Conservation (phyloP, 1,140 invertebrate species). For the Vanessa tameamea region DNA sequence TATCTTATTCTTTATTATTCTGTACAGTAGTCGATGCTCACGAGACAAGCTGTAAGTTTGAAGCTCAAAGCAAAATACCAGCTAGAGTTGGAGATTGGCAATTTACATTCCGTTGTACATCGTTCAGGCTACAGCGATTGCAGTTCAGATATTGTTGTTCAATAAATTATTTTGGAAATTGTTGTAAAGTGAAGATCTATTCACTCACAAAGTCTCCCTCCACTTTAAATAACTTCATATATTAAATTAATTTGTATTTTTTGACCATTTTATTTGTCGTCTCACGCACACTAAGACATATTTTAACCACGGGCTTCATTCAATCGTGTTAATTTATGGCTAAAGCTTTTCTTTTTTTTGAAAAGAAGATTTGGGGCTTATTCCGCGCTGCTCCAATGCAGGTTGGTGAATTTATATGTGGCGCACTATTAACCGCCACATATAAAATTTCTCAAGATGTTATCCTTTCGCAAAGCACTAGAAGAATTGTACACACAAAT, state of each 20-base stretch:
- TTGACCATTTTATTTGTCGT: background rate
- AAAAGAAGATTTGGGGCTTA: too few relatives aligned
- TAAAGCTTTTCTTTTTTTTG: too few relatives aligned
- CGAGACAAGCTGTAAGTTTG: slow-evolving; percentile 13
- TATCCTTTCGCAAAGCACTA: too few relatives aligned
- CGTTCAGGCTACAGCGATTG: slow-evolving; percentile 18
- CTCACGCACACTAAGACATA: background rate
- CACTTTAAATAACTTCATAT: too few relatives aligned
- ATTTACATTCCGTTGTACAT: slow-evolving; percentile 27
- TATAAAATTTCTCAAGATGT: too few relatives aligned
- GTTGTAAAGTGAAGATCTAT: background rate
- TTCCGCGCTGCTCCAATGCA: too few relatives aligned
- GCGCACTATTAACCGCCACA: too few relatives aligned
- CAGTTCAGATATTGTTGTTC: slow-evolving; percentile 1
- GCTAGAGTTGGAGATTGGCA: slow-evolving; percentile 20
- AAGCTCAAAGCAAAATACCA: slow-evolving; percentile 25
- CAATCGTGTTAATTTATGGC: too few relatives aligned
- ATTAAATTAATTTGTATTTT: background rate
- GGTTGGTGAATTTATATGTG: too few relatives aligned
- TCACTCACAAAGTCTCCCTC: too few relatives aligned
- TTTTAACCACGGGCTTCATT: background rate
- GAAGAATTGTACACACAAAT: too few relatives aligned
- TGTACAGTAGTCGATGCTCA: slow-evolving; percentile 7
- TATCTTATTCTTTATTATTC: too few relatives aligned
- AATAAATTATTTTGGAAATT: slow-evolving; percentile 2